Conservation (phyloP, 2,797 vertebrate species). For the Gadopsis marmoratus region DNA sequence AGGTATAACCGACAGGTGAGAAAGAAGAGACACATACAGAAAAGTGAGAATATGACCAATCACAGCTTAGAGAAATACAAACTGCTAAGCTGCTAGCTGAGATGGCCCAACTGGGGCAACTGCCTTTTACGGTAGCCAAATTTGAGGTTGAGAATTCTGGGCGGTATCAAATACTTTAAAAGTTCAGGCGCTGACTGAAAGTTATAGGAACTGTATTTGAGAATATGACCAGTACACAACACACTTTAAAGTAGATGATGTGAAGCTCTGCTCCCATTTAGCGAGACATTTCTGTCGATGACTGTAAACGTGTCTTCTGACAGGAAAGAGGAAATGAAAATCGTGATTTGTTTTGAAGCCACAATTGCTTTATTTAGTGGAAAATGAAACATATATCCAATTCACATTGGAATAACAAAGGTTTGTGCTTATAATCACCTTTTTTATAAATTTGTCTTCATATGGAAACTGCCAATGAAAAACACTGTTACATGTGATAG, state of each 20-base stretch:
- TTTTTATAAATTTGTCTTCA: slow-evolving; percentile 48
- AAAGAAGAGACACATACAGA: neutral
- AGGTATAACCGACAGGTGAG: neutral
- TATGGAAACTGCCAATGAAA: slow-evolving; percentile 52
- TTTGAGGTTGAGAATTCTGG: neutral
- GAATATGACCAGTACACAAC: neutral
- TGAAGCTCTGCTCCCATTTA: slow-evolving; percentile 14
- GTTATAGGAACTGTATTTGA: neutral
- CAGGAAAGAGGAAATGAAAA: slow-evolving; percentile 61
- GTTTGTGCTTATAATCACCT: slow-evolving; percentile 46
- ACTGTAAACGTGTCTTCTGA: slow-evolving; percentile 25
- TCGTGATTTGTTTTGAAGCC: slow-evolving; percentile 46
- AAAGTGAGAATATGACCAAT: neutral
- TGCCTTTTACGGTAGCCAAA: neutral
- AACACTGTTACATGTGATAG: slow-evolving; percentile 38
- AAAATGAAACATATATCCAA: slow-evolving; percentile 57
- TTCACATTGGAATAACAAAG: slow-evolving; percentile 51
- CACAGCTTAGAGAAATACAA: neutral
- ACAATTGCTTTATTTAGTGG: slow-evolving; percentile 69
- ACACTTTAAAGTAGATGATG: slow-evolving; percentile 4
- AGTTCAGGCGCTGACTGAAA: neutral
- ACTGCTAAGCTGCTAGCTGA: neutral
- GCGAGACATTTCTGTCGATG: slow-evolving; percentile 46
- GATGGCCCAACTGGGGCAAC: neutral
- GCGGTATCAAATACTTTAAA: slow-evolving; percentile 2